These are phyloP conservation scores for Pelodiscus sinensis DNA, from an alignment of 2,113 vertebrate species.

Conservation along the genomic window DNA sequence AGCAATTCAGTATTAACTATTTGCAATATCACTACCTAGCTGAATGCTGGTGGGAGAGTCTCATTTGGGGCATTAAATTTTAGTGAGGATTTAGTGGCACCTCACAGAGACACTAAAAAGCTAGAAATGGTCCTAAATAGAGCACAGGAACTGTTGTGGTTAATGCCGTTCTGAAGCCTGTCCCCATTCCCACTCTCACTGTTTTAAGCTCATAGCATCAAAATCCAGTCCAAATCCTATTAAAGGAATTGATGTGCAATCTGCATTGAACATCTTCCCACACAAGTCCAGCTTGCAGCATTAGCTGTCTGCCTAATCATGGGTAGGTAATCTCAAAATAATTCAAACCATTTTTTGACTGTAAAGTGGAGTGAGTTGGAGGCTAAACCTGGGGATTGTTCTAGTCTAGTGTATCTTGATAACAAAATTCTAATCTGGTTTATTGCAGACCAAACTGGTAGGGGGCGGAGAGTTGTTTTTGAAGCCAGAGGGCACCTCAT, in stretches of 20 bases:
- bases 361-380: not conserved
- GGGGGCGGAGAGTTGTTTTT: not conserved
- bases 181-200: slow-evolving; percentile 44
- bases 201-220: slow-evolving; percentile 52
- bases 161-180: slow-evolving; percentile 38
- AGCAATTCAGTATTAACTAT: slow-evolving; percentile 53
- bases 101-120: not conserved
- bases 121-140: slow-evolving; percentile 54
- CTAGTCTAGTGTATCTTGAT: accelerated
- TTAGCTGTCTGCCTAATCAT: not conserved
- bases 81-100: slow-evolving; percentile 34
- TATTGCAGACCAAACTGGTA: not conserved
- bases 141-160: slow-evolving; percentile 16
- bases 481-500: not conserved
- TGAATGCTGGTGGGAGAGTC: slow-evolving; percentile 25
- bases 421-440: not conserved
- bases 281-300: not conserved
- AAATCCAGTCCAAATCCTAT: slow-evolving; percentile 29
- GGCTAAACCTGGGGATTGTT: not conserved
- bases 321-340: not conserved
- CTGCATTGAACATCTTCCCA: not conserved
- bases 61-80: slow-evolving; percentile 60
- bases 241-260: slow-evolving; percentile 37
- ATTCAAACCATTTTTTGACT: not conserved
- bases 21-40: slow-evolving; percentile 41